Percentiles rank a stretch among this genome's conserved stretches.
Evolutionary conservation across 2,113 vertebrate species (phyloP).

Genomic region (Oophaga pumilio): DNA sequence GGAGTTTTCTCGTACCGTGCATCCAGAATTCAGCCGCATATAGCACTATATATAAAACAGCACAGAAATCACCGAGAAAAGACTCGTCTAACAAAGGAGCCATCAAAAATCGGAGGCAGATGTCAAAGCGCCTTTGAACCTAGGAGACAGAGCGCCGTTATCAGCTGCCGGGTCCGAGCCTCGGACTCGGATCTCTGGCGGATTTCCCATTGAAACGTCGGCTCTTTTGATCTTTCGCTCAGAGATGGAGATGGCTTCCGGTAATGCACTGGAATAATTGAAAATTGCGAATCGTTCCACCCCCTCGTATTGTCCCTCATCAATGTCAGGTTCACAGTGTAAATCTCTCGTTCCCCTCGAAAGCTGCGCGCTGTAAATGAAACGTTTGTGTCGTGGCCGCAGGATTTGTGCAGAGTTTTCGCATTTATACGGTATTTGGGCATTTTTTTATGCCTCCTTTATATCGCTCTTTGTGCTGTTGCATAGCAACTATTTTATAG

Average conservation of each 20-base stretch:
- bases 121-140: slow-evolving; percentile 9
- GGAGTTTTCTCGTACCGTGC: neutral
- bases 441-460: neutral
- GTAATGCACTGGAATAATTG: slow-evolving; percentile 1
- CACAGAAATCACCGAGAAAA: no score
- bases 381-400: neutral
- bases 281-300: neutral
- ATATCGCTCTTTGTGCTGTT: neutral
- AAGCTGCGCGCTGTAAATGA: neutral
- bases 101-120: neutral
- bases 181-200: neutral
- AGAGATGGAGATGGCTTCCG: neutral
- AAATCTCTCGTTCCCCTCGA: neutral
- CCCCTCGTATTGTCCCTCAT: neutral
- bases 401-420: slow-evolving; percentile 7
- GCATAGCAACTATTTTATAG: slow-evolving; percentile 18
- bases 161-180: neutral
- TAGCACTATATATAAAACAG: neutral
- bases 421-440: neutral
- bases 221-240: no score
- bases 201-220: neutral
- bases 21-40: neutral
- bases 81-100: neutral
- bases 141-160: neutral
- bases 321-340: neutral